Base-by-base conservation (phyloP, 2,888 invertebrate genomes). In the Dicyrtoma fusca region DNA sequence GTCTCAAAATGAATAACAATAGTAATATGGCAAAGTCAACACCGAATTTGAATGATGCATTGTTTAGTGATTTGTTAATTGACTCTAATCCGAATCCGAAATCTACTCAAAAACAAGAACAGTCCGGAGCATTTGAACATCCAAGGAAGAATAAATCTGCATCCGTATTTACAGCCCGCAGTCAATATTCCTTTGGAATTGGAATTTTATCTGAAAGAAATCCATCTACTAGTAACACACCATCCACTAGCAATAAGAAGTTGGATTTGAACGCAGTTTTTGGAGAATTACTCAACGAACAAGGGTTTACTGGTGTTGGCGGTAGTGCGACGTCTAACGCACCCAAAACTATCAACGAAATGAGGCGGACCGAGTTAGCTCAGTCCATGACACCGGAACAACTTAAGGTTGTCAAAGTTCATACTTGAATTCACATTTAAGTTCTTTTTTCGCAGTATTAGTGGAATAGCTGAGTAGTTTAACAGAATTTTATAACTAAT, bases 181-280 rank as follows among this genome's bases (percentile, higher is more conserved):
- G 14, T 14, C 5, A 4, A n/a, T n/a, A n/a, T n/a, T n/a, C n/a
- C 4, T 6, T 4, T 14, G 23, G 25, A 5, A 57, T 21, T 1
- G 57, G 57, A 25, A 57, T 57, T 11, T 13, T 25, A 13, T 57
- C 8, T 57, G 26, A 25, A 5, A 17, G 57, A 26, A 57, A 57
- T 57, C 3, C 25, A 1, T 3, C 25, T 25, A 14, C 25, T 21
- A 57, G 11, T 55, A 55, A 11, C 4, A 57, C 23, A 5, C 23
- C 57, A 21, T 21, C 8, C 66, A 26, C 11, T 5, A 23, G 21
- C 13, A n/a, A n/a, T 11, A 53, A 53, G 72, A 66, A 78, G 76
- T 65, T 74, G 25, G 76, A 76, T 51, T 74, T 79, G 65, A 78
- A 79, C 65, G 79, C 75, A 19, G 79, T 73, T 1, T 79, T 79